Conservation (phyloP, 2,113 vertebrate species). For the Leptosomus discolor region DNA sequence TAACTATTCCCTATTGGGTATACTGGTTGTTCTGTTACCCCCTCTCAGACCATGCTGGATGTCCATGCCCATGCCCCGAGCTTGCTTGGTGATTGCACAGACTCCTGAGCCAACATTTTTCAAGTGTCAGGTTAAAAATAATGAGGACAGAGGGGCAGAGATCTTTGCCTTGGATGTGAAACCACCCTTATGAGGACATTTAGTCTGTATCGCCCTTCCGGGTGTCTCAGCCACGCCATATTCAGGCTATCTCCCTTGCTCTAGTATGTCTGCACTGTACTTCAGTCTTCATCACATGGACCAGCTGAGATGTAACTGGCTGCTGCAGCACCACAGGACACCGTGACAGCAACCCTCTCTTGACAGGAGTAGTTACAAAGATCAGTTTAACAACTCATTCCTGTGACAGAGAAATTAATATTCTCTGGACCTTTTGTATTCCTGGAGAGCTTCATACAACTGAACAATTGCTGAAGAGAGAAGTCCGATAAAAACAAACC, state of each 20-base stretch:
- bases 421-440: background rate
- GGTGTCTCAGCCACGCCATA: background rate
- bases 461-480: background rate
- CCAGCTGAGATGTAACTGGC: background rate
- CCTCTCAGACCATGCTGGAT: background rate
- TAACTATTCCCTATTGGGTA: background rate
- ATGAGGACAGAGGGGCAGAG: background rate
- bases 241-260: background rate
- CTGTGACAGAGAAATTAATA: background rate
- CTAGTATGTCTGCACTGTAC: rapidly evolving
- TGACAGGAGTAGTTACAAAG: background rate
- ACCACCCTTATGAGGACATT: too few relatives aligned
- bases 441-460: background rate
- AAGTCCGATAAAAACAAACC: background rate
- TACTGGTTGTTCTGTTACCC: background rate
- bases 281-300: background rate
- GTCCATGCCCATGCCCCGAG: background rate
- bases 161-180: background rate
- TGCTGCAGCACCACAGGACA: background rate
- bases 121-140: background rate
- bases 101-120: background rate
- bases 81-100: background rate
- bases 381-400: background rate
- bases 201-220: rapidly evolving
- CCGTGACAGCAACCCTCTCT: rapidly evolving